Conservation (phyloP, 2,113 vertebrate genomes). For the Colaptes auratus region DNA sequence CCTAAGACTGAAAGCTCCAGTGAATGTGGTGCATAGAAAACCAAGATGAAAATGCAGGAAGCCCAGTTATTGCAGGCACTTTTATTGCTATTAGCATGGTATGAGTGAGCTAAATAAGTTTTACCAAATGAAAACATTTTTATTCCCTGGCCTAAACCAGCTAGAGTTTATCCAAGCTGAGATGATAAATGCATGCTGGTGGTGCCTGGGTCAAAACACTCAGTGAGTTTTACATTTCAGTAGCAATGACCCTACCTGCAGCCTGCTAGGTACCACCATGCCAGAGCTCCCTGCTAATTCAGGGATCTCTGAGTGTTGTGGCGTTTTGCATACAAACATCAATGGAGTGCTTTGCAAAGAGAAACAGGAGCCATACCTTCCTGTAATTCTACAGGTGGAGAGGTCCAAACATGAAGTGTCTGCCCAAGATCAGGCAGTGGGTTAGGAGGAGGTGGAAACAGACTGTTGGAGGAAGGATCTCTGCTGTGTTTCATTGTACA, state of each 20-base stretch:
- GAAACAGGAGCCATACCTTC: background rate
- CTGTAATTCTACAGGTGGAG: background rate
- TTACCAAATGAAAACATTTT: background rate
- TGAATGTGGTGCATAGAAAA: background rate
- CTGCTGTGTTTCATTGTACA: background rate
- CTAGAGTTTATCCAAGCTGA: background rate
- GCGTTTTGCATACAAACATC: background rate
- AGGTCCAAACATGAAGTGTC: background rate
- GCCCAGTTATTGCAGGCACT: background rate
- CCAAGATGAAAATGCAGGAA: background rate
- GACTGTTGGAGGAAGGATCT: background rate
- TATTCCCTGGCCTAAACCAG: background rate
- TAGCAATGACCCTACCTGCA: background rate
- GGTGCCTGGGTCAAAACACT: background rate
- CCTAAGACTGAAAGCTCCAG: background rate
- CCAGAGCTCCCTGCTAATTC: background rate
- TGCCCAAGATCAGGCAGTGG: background rate
- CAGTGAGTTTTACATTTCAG: background rate
- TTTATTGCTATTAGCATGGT: background rate
- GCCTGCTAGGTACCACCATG: background rate
- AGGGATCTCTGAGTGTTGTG: background rate
- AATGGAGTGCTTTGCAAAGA: background rate
- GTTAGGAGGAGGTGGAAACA: background rate
- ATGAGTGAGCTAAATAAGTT: background rate
- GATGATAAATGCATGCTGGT: background rate